Conservation (phyloP, 2,797 vertebrate genomes). For the Anisognathus igniventris region DNA sequence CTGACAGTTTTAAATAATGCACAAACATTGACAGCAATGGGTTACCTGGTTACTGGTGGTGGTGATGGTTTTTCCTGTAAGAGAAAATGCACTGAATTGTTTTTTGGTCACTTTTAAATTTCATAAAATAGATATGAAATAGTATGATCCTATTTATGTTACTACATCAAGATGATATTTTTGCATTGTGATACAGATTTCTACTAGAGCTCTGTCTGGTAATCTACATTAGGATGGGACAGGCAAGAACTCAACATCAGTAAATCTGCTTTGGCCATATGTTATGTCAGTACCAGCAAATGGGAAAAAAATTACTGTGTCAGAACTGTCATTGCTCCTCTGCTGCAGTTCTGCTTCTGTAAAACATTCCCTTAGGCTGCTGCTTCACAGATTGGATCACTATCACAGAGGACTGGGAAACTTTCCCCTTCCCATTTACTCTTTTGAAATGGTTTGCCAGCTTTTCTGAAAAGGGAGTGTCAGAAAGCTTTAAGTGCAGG, state of each 20-base stretch:
- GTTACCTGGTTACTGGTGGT: conserved; percentile 55
- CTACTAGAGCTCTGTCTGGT: background rate
- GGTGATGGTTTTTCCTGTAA: conserved; percentile 54
- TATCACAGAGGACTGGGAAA: background rate
- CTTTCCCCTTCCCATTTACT: background rate
- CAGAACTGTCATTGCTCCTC: background rate
- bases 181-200: background rate
- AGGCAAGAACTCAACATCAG: background rate
- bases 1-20: background rate
- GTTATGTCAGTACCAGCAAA: background rate
- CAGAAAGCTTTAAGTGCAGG: background rate
- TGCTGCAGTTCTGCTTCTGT: background rate
- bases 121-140: background rate
- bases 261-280: background rate
- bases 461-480: background rate
- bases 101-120: background rate
- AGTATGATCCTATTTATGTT: background rate
- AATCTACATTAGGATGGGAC: background rate
- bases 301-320: background rate
- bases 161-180: background rate
- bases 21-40: background rate
- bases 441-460: background rate
- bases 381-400: background rate
- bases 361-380: background rate
- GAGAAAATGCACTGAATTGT: background rate